Percentiles rank a stretch among this genome's conserved stretches.
These are phyloP conservation scores for Dermolepida albohirtum DNA, from an alignment of 2,888 invertebrate species.

Conservation along the genomic window DNA sequence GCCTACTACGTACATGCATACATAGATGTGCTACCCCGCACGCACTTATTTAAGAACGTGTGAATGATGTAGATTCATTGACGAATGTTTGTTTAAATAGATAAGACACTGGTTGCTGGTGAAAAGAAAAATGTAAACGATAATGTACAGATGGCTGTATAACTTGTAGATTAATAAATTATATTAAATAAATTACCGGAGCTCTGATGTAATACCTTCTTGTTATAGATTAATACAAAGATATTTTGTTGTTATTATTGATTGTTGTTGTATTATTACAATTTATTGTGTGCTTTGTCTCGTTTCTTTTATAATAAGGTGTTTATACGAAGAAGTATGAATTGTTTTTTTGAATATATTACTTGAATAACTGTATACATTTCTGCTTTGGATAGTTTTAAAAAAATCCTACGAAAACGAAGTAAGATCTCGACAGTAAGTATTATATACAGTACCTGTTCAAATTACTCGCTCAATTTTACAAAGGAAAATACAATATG, in stretches of 20 bases:
- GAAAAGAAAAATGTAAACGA: constrained; percentile 42
- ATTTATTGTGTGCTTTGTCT: neutral
- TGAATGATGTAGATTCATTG: constrained; percentile 42
- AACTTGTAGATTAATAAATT: constrained; percentile 53
- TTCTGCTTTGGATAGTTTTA: too few species aligned
- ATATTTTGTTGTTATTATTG: neutral
- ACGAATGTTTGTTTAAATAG: constrained; percentile 37
- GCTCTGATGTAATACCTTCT: constrained; percentile 28
- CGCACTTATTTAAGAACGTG: constrained; percentile 49
- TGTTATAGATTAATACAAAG: neutral
- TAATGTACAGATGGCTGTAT: constrained; percentile 59
- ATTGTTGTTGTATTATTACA: constrained; percentile 6
- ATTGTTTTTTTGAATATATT: too few species aligned
- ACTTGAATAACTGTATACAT: too few species aligned
- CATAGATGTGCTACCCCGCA: constrained; percentile 52
- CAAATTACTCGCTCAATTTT: too few species aligned
- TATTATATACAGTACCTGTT: too few species aligned
- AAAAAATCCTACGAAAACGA: too few species aligned
- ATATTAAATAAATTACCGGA: constrained; percentile 27
- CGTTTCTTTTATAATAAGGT: neutral
- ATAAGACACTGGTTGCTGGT: constrained; percentile 48
- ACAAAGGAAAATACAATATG: too few species aligned
- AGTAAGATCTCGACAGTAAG: too few species aligned
- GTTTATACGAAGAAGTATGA: too few species aligned
- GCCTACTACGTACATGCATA: too few species aligned